A percentile compares a stretch with the other conserved stretches of the same genome.
Evolutionary conservation across 2,888 invertebrate genomes (phyloP).

Genomic region (Ormyrus pomaceus): DNA sequence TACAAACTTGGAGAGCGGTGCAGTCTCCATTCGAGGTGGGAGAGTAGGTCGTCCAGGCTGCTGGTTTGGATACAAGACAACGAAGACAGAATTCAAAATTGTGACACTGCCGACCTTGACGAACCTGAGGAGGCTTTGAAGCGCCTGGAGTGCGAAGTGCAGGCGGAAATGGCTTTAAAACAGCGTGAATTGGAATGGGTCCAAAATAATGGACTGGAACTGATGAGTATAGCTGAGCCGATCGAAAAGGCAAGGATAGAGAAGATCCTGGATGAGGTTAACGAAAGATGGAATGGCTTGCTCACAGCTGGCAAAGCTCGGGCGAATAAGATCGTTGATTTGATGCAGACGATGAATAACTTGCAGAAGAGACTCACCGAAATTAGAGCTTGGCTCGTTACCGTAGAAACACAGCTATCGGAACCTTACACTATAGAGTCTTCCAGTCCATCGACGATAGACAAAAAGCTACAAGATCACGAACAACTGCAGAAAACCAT

Average conservation of each 20-base stretch:
- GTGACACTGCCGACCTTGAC: conserved; percentile 75
- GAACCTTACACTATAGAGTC: conserved; percentile 83
- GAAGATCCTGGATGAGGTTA: conserved; percentile 79
- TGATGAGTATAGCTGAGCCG: conserved; percentile 81
- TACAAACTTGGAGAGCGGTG: conserved; percentile 86
- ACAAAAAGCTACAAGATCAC: conserved; percentile 83
- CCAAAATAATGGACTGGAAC: conserved; percentile 81
- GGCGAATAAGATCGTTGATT: conserved; percentile 84
- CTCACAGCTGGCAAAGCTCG: conserved; percentile 82
- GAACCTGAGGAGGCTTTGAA: conserved; percentile 86
- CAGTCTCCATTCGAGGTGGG: conserved; percentile 84
- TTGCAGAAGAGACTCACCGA: conserved; percentile 85
- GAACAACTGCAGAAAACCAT: conserved; percentile 86
- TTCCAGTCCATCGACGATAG: conserved; percentile 81
- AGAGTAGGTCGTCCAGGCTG: conserved; percentile 81
- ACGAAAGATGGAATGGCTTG: conserved; percentile 83
- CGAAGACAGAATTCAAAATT: conserved; percentile 77
- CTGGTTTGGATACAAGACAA: conserved; percentile 84
- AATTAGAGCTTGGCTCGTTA: conserved; percentile 84
- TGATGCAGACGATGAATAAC: conserved; percentile 83
- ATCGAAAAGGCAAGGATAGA: conserved; percentile 79
- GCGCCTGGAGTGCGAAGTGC: conserved; percentile 84
- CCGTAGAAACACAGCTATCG: conserved; percentile 83
- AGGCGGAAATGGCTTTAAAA: conserved; percentile 85
- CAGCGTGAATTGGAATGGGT: conserved; percentile 89